Base-by-base conservation (phyloP, 2,113 vertebrate species). In the Tragelaphus buxtoni region DNA sequence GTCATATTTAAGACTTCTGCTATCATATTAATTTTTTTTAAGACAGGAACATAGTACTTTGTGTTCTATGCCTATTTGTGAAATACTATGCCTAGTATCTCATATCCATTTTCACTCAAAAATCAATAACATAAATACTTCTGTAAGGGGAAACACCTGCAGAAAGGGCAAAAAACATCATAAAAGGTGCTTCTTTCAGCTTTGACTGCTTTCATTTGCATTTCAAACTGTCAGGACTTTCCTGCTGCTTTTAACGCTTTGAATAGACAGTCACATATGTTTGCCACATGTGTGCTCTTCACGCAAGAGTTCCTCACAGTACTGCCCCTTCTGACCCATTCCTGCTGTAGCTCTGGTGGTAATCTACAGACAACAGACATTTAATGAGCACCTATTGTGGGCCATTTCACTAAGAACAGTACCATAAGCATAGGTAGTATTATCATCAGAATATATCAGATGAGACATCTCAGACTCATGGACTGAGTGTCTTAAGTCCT, bases 1-100 rank as follows among this genome's bases (percentile, higher is more conserved):
- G 79, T 83, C 42, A 95, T 92, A 39, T 89, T 84, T 65, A 82
- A 35, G 83, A 91, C 61, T 65, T 98, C 94, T 26, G 56, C 61
- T 96, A 60, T 1, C n/a, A 69, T 1, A 49, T 96, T 88, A 47
- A 91, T 88, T 96, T 32, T 83, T 45, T 95, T 35, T 26, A 96
- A 82, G 58, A 26, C 20, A 85, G 35, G 35, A 92, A 97, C 14
- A 69, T 63, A 90, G 58, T 77, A 93, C 91, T 96, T 97, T 9
- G 28, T 1, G n/a, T 63, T 72, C 65, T 39, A 72, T 72, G 35
- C 18, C 9, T 97, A 86, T 47, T 97, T 39, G 94, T 77, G 83
- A 91, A 94, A 72, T 72, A 72, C 35, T 72, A 39, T 82, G 88
- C 3, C 12, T 81, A 81, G 20, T 49, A 76, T 42, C 81, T 87